phyloP scores from a whole-genome alignment of 2,888 invertebrate genomes.

The Papilio elwesi region DNA sequence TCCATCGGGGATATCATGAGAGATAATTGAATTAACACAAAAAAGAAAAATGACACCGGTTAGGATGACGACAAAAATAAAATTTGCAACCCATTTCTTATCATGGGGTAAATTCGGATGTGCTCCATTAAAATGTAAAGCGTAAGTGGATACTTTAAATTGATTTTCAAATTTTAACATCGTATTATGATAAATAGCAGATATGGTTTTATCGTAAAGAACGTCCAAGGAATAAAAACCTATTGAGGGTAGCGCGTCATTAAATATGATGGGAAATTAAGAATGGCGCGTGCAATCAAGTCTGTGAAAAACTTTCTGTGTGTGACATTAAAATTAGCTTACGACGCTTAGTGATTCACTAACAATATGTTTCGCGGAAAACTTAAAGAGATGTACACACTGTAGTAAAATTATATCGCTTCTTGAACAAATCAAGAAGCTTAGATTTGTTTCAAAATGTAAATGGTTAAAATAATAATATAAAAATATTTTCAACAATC shows the following conservation, averaged over 20 bases:
- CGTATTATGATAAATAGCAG: not conserved
- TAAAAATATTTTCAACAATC: too few relatives aligned
- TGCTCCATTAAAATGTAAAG: conserved; percentile 14
- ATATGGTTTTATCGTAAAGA: not conserved
- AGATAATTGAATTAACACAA: conserved; percentile 52
- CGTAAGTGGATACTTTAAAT: conserved; percentile 17
- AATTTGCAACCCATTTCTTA: conserved; percentile 34
- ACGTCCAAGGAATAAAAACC: not conserved
- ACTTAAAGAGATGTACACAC: not conserved
- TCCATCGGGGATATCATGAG: conserved; percentile 52
- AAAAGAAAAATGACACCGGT: conserved; percentile 40
- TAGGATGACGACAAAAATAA: conserved; percentile 16
- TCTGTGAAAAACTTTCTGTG: not conserved
- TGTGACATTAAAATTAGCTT: conserved; percentile 9
- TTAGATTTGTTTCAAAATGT: too few relatives aligned
- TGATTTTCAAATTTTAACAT: conserved; percentile 28
- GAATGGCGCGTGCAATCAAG: not conserved
- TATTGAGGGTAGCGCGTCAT: not conserved
- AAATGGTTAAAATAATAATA: too few relatives aligned
- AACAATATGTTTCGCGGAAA: not conserved
- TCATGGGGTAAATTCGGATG: conserved; percentile 34
- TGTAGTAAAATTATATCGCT: not conserved
- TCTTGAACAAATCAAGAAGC: too few relatives aligned
- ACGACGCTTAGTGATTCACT: conserved; percentile 1
- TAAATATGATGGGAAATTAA: not conserved